phyloP scores from a whole-genome alignment of 2,113 vertebrate genomes.

The Cavia aperea region DNA sequence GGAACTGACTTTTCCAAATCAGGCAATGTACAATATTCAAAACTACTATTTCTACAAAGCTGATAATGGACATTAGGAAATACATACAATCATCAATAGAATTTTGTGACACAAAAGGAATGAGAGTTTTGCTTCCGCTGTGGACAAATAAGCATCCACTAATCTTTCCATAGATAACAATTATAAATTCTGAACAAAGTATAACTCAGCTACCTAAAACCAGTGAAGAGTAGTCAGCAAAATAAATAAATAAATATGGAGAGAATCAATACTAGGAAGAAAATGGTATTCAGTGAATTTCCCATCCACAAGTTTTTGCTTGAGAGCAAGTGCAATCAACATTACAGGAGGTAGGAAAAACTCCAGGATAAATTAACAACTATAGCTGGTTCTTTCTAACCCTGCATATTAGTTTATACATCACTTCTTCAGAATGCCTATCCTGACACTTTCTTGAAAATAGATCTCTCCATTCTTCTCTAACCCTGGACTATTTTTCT shows the following conservation, averaged over 20 bases:
- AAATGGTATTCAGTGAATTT: not conserved
- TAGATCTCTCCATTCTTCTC: not conserved
- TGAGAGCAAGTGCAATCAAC: not conserved
- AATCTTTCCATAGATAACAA: slow-evolving; percentile 2
- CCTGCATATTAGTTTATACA: not conserved
- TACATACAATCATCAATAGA: not conserved
- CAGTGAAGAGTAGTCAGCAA: not conserved
- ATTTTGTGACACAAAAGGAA: not conserved
- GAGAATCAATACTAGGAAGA: not conserved
- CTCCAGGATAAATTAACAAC: slow-evolving; percentile 16
- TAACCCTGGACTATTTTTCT: not conserved
- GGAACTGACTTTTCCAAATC: slow-evolving; percentile 7
- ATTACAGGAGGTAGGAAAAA: not conserved
- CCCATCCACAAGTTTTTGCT: not conserved
- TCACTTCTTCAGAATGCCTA: not conserved
- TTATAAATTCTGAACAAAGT: not conserved
- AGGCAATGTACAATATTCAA: slow-evolving; percentile 29
- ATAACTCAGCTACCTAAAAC: not conserved
- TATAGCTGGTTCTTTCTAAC: not conserved
- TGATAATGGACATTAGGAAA: not conserved
- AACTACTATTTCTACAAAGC: slow-evolving; percentile 26
- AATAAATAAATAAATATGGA: not conserved
- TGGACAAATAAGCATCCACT: not conserved
- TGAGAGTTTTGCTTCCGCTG: slow-evolving; percentile 4
- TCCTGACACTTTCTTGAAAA: not conserved